Percentiles rank a stretch among this genome's conserved stretches.
Conservation (phyloP, 2,888 invertebrate genomes). For the Plebejus anna region DNA sequence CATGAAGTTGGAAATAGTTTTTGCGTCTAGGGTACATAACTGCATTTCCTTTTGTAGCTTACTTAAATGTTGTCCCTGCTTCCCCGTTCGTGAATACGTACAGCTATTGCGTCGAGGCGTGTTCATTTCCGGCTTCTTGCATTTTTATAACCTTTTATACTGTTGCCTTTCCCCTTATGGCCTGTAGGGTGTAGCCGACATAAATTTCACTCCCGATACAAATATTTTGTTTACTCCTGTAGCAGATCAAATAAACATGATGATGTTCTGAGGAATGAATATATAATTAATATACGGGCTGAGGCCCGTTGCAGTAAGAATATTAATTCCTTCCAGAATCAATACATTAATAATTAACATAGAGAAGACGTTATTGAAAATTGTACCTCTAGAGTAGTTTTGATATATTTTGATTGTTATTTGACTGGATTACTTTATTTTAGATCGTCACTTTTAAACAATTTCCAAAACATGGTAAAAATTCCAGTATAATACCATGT, state of each 20-base stretch:
- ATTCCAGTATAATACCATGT: not conserved
- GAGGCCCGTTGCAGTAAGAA: not conserved
- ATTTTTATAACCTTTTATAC: constrained; percentile 64
- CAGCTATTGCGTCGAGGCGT: constrained; percentile 49
- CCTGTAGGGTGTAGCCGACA: constrained; percentile 44
- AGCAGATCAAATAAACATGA: not conserved
- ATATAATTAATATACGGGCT: no score
- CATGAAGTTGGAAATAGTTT: constrained; percentile 27
- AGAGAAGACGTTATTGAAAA: not conserved
- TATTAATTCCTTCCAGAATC: not conserved
- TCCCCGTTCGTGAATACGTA: constrained; percentile 36
- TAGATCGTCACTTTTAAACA: not conserved
- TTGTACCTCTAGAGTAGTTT: not conserved
- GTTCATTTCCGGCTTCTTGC: constrained; percentile 71
- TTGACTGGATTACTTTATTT: not conserved
- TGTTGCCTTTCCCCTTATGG: constrained; percentile 51
- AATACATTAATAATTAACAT: not conserved
- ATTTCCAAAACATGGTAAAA: not conserved
- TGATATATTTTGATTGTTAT: no score
- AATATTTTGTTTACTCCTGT: constrained; percentile 26
- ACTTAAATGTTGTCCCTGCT: constrained; percentile 32
- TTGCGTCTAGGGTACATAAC: constrained; percentile 34
- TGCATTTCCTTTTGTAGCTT: constrained; percentile 38
- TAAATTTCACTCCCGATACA: constrained; percentile 31
- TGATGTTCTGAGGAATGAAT: no score